Evolutionary conservation across 2,888 invertebrate species (phyloP), one percentile per base, ranked within the genome.

Genomic region (Machimus atricapillus): DNA sequence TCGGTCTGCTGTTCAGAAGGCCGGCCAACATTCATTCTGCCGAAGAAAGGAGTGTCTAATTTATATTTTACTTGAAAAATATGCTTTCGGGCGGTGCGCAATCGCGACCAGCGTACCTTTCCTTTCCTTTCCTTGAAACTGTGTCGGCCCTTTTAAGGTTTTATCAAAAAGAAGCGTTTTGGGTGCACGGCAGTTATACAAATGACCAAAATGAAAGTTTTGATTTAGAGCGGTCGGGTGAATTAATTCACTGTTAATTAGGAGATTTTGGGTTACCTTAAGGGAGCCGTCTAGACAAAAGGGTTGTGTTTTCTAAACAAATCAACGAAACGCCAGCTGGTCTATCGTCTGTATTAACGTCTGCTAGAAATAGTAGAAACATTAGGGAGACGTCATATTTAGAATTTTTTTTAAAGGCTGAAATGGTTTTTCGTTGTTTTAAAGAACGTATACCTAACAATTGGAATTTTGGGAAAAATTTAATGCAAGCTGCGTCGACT

Each of bases 121-220:
- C 73, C 37, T 40, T 83, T 16, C 73, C 37, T 34, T 37, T 23
- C n/a, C 31, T 6, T 43, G 34, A 46, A 31, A 85, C 27, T 85
- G 31, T 14, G 85, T 43, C 85, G 85, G 77, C 56, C 46, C 34
- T 56, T 77, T 86, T 82, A 9, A n/a, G 66, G 66, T 66, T 52
- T 34, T 56, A 56, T 58, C 52, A 12, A 34, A 43, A 77, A 77
- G 46, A 31, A 77, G 46, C 73, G 73, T 31, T 66, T 66, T 43
- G 66, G 86, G 56, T 86, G 77, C 56, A 56, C 86, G 56, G 56
- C 76, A 40, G 27, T 56, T 66, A 46, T 66, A 77, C 43, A 86
- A 86, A 86, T 66, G 86, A 79, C 77, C 86, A 86, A 66, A 58
- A 73, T 40, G 86, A 86, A 86, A 86, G 86, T 86, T 86, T 66